These are phyloP conservation scores for Grus americana DNA, from an alignment of 2,113 vertebrate species.

Conservation along the genomic window DNA sequence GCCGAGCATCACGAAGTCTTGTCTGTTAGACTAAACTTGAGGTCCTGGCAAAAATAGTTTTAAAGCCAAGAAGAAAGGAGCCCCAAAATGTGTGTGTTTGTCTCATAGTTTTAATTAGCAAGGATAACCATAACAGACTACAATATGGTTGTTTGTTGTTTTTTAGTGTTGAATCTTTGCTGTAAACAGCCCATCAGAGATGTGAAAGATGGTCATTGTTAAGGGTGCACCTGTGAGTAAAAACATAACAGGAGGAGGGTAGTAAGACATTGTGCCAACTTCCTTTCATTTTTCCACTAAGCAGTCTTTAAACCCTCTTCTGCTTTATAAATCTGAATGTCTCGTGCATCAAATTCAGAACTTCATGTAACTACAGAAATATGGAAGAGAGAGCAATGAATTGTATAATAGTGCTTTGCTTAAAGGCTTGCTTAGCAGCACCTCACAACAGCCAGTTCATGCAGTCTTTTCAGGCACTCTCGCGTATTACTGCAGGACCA, in stretches of 20 bases:
- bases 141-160: rapidly evolving
- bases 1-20: neutral
- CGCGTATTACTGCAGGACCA: neutral
- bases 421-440: neutral
- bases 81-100: neutral
- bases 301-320: neutral
- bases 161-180: neutral
- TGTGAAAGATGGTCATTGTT: neutral
- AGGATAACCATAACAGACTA: neutral
- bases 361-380: neutral
- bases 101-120: neutral
- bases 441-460: neutral
- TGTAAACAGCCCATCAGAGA: neutral
- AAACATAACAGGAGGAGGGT: neutral
- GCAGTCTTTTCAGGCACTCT: neutral
- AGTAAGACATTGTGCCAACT: neutral
- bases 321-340: neutral
- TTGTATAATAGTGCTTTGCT: neutral
- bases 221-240: neutral
- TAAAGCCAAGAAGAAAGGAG: neutral
- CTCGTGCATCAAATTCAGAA: neutral
- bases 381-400: neutral
- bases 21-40: neutral
- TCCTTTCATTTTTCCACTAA: neutral
- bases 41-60: neutral